These are phyloP conservation scores for Paramisgurnus dabryanus DNA, from an alignment of 2,113 vertebrate genomes.

Conservation along the genomic window DNA sequence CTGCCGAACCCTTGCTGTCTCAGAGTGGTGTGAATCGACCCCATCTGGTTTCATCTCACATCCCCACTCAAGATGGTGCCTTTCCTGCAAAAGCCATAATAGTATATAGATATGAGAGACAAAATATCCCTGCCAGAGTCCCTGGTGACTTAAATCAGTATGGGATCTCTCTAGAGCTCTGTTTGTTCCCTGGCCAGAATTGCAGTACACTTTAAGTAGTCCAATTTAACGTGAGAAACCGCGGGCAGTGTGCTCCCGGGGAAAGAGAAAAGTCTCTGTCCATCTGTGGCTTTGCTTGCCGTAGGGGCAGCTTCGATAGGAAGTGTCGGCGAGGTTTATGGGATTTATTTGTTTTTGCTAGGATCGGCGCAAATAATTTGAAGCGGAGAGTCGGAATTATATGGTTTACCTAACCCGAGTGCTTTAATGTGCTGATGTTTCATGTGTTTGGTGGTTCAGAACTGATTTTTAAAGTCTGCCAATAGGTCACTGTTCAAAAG, in stretches of 20 bases:
- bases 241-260: constrained; percentile 42
- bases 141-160: constrained; percentile 61
- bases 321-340: constrained; percentile 16
- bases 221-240: constrained; percentile 68
- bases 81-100: constrained; percentile 55
- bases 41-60: constrained; percentile 79
- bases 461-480: not conserved
- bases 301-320: constrained; percentile 42
- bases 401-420: constrained; percentile 29
- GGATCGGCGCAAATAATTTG: constrained; percentile 10
- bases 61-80: constrained; percentile 67
- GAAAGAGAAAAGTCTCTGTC: constrained; percentile 47
- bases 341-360: constrained; percentile 43
- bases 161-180: constrained; percentile 60
- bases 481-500: constrained; percentile 25
- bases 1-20: constrained; percentile 73
- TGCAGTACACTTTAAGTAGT: constrained; percentile 57
- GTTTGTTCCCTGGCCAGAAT: constrained; percentile 52
- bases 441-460: constrained; percentile 31
- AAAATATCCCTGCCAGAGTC: constrained; percentile 59
- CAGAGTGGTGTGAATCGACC: constrained; percentile 82
- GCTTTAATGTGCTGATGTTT: constrained; percentile 31
- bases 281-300: constrained; percentile 56
- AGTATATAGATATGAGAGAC: constrained; percentile 57
- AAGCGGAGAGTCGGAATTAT: constrained; percentile 13